Evolutionary conservation across 1,140 invertebrate species (phyloP).

Genomic region (Pseudomyrmex concolor): DNA sequence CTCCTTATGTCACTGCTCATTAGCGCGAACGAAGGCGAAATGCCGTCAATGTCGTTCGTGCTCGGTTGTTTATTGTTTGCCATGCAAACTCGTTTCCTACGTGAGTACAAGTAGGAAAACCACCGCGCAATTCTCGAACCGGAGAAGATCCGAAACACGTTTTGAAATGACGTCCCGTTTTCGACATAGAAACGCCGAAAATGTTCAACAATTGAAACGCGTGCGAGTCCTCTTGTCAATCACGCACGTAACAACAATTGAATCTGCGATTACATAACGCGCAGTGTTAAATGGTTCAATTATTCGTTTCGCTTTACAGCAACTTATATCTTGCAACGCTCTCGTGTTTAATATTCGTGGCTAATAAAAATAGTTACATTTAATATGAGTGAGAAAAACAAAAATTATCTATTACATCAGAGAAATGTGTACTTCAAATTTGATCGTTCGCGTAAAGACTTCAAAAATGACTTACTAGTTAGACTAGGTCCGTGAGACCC

Average conservation of each 20-base stretch:
- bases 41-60: slow-evolving; percentile 11
- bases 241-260: slow-evolving; percentile 19
- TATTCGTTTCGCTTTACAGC: neutral
- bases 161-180: neutral
- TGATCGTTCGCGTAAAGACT: no score
- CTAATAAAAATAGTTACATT: neutral
- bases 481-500: no score
- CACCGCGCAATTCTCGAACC: neutral
- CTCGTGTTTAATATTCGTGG: neutral
- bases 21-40: slow-evolving; percentile 48
- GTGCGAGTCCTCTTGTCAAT: slow-evolving; percentile 8
- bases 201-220: slow-evolving; percentile 16
- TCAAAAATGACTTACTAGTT: no score
- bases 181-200: neutral
- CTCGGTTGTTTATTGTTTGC: slow-evolving; percentile 49
- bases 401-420: neutral
- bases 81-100: slow-evolving; percentile 43
- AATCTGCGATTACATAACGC: neutral
- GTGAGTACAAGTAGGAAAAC: slow-evolving; percentile 34
- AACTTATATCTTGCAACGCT: neutral
- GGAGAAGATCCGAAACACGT: slow-evolving; percentile 4
- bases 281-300: neutral
- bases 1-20: slow-evolving; percentile 46
- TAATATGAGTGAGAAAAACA: neutral
- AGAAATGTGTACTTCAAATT: no score